These are phyloP conservation scores for Neogale vison DNA, from an alignment of 2,113 vertebrate species.

Conservation along the genomic window DNA sequence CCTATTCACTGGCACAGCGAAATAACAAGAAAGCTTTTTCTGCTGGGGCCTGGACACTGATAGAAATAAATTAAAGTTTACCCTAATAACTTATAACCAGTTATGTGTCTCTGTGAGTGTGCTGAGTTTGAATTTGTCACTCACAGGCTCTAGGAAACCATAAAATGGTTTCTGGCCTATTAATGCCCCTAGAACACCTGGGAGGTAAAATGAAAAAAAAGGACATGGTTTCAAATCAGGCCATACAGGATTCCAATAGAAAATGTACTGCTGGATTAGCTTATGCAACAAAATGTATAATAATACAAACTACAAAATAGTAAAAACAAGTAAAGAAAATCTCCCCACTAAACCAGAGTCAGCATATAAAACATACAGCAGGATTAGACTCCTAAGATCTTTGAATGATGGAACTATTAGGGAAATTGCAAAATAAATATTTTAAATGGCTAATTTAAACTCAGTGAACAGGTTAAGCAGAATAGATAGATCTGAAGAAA, in stretches of 20 bases:
- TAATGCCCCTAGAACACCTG: background rate
- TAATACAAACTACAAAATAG: background rate
- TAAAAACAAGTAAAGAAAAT: background rate
- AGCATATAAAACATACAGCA: background rate
- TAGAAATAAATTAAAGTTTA: background rate
- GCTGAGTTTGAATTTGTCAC: background rate
- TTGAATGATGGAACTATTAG: background rate
- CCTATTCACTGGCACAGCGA: background rate
- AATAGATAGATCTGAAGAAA: slow-evolving; percentile 28
- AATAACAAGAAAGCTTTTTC: background rate
- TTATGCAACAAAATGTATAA: background rate
- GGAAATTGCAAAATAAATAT: slow-evolving; percentile 13
- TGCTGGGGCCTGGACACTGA: background rate
- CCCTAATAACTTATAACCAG: background rate
- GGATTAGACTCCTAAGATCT: background rate
- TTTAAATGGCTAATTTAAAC: background rate
- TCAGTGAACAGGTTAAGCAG: background rate
- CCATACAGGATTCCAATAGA: background rate
- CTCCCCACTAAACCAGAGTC: background rate
- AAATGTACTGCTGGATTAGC: background rate
- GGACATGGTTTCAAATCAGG: background rate
- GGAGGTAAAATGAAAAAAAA: background rate
- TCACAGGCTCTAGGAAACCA: background rate
- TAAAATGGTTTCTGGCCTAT: background rate
- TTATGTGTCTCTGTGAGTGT: background rate